Conservation (phyloP, 2,888 invertebrate genomes). For the Epistrophe eligans region DNA sequence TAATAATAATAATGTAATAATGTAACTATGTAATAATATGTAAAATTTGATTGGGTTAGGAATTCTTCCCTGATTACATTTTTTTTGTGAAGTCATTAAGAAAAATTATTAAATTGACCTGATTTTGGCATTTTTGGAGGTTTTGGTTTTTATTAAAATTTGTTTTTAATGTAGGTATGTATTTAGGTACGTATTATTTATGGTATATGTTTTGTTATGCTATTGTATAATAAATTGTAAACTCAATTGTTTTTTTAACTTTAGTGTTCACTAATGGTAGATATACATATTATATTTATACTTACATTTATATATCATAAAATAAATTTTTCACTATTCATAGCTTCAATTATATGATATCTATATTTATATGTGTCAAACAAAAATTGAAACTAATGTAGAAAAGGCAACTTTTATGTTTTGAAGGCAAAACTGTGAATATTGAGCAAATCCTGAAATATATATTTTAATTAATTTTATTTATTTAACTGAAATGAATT, state of each 20-base stretch:
- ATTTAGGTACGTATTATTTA: too few species aligned
- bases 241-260: neutral
- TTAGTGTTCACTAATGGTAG: too few species aligned
- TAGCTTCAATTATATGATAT: slow-evolving; percentile 21
- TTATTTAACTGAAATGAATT: neutral
- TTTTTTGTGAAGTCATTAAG: neutral
- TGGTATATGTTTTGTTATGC: too few species aligned
- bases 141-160: neutral
- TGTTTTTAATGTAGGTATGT: too few species aligned
- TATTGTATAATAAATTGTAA: neutral
- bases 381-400: slow-evolving; percentile 45
- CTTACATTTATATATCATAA: slow-evolving; percentile 25
- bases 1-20: too few species aligned
- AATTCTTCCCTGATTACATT: neutral
- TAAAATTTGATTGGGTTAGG: neutral
- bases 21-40: too few species aligned
- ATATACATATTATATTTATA: neutral
- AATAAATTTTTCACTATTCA: slow-evolving; percentile 51
- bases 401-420: slow-evolving; percentile 58
- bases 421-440: slow-evolving; percentile 61
- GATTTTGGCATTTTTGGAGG: neutral
- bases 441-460: slow-evolving; percentile 51
- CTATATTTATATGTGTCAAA: slow-evolving; percentile 36
- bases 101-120: slow-evolving; percentile 20
- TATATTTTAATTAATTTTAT: neutral